Evolutionary conservation across 2,888 invertebrate genomes (phyloP).

Genomic region (Aphidius colemani): DNA sequence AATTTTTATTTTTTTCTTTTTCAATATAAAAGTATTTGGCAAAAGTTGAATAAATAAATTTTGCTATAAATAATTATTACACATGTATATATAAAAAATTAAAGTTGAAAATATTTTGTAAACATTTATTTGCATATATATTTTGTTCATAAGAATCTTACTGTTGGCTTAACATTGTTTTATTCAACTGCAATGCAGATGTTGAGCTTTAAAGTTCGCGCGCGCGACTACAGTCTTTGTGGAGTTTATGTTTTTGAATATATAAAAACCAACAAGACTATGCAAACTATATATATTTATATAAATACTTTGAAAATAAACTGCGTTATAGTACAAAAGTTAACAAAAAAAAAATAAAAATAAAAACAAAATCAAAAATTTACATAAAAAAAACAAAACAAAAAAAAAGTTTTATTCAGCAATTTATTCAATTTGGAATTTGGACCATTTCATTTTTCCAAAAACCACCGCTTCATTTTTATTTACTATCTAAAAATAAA

Average conservation of each 20-base stretch:
- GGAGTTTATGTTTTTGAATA: conserved; percentile 23
- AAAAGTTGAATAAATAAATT: no score
- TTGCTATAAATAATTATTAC: no score
- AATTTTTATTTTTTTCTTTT: no score
- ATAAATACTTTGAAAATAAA: background rate
- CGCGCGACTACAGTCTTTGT: conserved; percentile 1
- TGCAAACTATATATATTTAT: background rate
- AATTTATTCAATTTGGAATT: conserved; percentile 24
- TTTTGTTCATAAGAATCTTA: no score
- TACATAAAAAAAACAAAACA: background rate
- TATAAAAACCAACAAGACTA: background rate
- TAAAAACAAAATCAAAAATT: conserved; percentile 1
- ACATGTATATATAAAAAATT: no score
- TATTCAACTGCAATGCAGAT: conserved; percentile 40
- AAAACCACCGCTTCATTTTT: no score
- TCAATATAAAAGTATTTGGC: no score
- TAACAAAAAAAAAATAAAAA: background rate
- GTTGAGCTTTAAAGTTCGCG: conserved; percentile 14
- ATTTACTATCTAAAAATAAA: no score
- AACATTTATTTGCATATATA: no score
- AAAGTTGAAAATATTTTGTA: no score
- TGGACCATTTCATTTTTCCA: conserved; percentile 24
- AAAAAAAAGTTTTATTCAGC: background rate
- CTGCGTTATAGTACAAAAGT: background rate
- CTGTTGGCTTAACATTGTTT: conserved; percentile 36